Conservation (phyloP, 2,888 invertebrate genomes). For the Agrochola litura region DNA sequence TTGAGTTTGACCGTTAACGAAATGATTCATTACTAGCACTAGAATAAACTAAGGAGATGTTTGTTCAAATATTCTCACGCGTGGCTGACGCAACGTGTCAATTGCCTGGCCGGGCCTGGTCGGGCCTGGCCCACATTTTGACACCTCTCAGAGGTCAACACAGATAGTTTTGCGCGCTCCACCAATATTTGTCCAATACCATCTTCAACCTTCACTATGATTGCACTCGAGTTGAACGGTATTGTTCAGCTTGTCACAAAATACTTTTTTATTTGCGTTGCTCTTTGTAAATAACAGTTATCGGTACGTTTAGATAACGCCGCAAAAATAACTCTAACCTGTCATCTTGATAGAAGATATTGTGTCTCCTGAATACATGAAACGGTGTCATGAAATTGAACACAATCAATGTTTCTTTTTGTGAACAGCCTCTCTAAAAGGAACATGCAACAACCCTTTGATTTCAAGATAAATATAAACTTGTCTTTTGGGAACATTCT, state of each 20-base stretch:
- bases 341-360: slow-evolving; percentile 8
- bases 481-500: slow-evolving; percentile 75
- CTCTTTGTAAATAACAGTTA: slow-evolving; percentile 48
- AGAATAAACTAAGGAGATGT: slow-evolving; percentile 87
- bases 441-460: slow-evolving; percentile 75
- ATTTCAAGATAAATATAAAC: slow-evolving; percentile 77
- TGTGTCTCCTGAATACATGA: not conserved
- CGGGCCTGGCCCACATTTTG: slow-evolving; percentile 83
- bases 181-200: slow-evolving; percentile 83
- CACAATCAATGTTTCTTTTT: slow-evolving; percentile 10
- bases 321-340: slow-evolving; percentile 17
- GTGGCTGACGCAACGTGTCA: slow-evolving; percentile 83
- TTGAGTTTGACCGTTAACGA: slow-evolving; percentile 85
- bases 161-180: slow-evolving; percentile 80
- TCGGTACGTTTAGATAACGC: slow-evolving; percentile 25
- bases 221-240: slow-evolving; percentile 73
- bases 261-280: slow-evolving; percentile 66
- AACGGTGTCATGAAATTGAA: slow-evolving; percentile 10
- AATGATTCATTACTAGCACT: slow-evolving; percentile 88
- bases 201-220: slow-evolving; percentile 72
- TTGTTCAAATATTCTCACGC: slow-evolving; percentile 90
- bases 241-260: slow-evolving; percentile 67
- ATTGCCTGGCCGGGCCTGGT: slow-evolving; percentile 81
- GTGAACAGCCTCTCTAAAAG: slow-evolving; percentile 43
- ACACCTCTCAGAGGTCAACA: slow-evolving; percentile 87